These are phyloP conservation scores for Pagrus major DNA, from an alignment of 2,113 vertebrate species.

Conservation along the genomic window DNA sequence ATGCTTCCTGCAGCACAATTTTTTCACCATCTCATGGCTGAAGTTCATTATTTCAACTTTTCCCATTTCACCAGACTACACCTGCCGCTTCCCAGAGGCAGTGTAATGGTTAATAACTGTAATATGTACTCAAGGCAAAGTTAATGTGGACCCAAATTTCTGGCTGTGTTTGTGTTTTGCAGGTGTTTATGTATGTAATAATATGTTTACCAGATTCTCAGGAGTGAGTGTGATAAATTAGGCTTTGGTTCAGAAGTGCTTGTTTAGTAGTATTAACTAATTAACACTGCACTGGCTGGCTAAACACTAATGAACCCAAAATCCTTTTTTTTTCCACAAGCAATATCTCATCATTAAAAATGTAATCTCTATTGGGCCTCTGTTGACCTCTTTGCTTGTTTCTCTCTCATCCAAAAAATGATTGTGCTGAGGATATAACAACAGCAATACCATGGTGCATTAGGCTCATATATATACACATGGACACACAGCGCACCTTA, in stretches of 20 bases:
- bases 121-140: neutral
- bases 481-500: neutral
- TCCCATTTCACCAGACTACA: neutral
- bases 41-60: slow-evolving; percentile 17
- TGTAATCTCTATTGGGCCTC: neutral
- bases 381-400: slow-evolving; percentile 7
- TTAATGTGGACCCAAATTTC: neutral
- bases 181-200: slow-evolving; percentile 37
- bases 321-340: neutral
- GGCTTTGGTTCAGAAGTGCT: slow-evolving; percentile 28
- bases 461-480: neutral
- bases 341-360: slow-evolving; percentile 37
- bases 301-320: slow-evolving; percentile 32
- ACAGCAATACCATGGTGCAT: neutral
- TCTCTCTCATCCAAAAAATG: neutral
- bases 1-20: neutral
- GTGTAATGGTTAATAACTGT: slow-evolving; percentile 11
- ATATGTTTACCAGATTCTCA: slow-evolving; percentile 13
- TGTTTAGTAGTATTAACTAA: slow-evolving; percentile 6
- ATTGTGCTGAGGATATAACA: neutral
- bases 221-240: slow-evolving; percentile 43
- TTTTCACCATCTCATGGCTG: neutral
- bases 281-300: slow-evolving; percentile 14
- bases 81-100: slow-evolving; percentile 21
- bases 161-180: neutral